These are phyloP conservation scores for fruit fly (Drosophila melanogaster) DNA, from an alignment of 1,140 invertebrate genomes.

Conservation along the genomic window Release_6_plus_ISO1_MT NC_004354.4:5208501-5209000, in stretches of 20 bases:
- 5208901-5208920: background rate
- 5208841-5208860: background rate
- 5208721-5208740: conserved; percentile 11
- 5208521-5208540: background rate
- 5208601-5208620: conserved; percentile 49
- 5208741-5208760: too few species aligned
- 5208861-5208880: conserved; percentile 11
- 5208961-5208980: conserved; percentile 51
- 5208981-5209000: conserved; percentile 35
- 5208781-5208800: too few species aligned
- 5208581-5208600: conserved; percentile 67
- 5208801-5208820: too few species aligned
- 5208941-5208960: conserved; percentile 34
- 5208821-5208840: too few species aligned
- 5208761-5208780: background rate
- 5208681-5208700: conserved; percentile 39
- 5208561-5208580: conserved; percentile 39
- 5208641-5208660: conserved; percentile 62
- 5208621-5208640: conserved; percentile 50
- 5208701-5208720: background rate
- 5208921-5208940: conserved; percentile 14
- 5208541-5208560: background rate
- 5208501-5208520: conserved; percentile 7
- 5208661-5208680: conserved; percentile 64
- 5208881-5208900: conserved; percentile 17